Percentiles rank a stretch among this genome's conserved stretches.
These are phyloP conservation scores for Calliopum simillimum DNA, from an alignment of 2,888 invertebrate genomes.

Conservation along the genomic window DNA sequence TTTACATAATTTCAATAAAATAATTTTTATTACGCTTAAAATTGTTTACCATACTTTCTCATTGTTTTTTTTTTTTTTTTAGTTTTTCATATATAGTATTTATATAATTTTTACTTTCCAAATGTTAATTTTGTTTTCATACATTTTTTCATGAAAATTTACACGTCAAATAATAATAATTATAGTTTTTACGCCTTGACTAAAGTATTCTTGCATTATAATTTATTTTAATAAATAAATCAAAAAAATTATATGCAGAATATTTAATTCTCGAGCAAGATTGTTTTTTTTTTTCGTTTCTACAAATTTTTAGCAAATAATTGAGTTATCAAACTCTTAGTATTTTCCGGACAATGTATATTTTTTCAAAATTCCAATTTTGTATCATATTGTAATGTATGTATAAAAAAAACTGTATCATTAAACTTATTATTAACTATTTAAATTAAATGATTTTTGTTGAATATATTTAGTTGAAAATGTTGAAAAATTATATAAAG, in stretches of 20 bases:
- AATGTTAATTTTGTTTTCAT: slow-evolving; percentile 57
- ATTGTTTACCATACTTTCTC: slow-evolving; percentile 65
- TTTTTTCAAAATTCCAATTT: slow-evolving; percentile 34
- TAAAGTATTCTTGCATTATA: slow-evolving; percentile 30
- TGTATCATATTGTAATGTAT: slow-evolving; percentile 5
- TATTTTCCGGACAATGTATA: slow-evolving; percentile 28
- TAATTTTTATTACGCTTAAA: slow-evolving; percentile 63
- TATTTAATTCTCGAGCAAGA: slow-evolving; percentile 28
- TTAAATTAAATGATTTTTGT: background rate
- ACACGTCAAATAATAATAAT: slow-evolving; percentile 38
- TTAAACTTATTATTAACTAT: slow-evolving; percentile 3
- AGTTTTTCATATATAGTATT: slow-evolving; percentile 56
- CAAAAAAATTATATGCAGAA: slow-evolving; percentile 22
- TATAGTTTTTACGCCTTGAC: slow-evolving; percentile 19
- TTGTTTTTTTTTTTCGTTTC: slow-evolving; percentile 16
- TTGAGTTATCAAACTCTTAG: too few species aligned
- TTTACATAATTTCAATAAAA: slow-evolving; percentile 62
- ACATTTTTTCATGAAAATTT: slow-evolving; percentile 45
- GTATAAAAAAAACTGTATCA: background rate
- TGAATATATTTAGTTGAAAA: slow-evolving; percentile 29
- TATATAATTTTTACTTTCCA: slow-evolving; percentile 55
- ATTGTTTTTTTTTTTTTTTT: slow-evolving; percentile 50
- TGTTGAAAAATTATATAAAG: slow-evolving; percentile 42
- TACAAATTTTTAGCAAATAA: background rate
- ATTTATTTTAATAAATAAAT: slow-evolving; percentile 19